Conservation (phyloP, 2,113 vertebrate species). For the Phalacrocorax pelagicus region DNA sequence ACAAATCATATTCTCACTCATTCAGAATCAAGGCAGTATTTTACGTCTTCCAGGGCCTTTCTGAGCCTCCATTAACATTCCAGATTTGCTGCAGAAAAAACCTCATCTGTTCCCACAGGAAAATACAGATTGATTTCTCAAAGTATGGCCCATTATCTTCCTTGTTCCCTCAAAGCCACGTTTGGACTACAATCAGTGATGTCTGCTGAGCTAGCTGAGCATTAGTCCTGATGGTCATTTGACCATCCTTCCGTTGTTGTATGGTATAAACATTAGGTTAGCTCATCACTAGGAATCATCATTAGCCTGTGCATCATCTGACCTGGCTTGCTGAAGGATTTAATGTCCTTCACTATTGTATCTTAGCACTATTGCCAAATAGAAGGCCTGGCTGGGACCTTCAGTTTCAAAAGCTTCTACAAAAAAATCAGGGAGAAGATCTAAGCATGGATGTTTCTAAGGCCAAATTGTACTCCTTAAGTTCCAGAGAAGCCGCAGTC, state of each 20-base stretch:
- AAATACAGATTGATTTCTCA: constrained; percentile 15
- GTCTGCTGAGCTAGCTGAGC: not conserved
- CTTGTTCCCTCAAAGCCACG: not conserved
- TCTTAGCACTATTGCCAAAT: not conserved
- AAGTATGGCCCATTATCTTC: not conserved
- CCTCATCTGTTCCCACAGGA: not conserved
- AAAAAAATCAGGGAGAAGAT: not conserved
- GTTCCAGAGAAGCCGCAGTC: not conserved
- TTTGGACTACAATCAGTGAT: not conserved
- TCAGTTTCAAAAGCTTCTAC: not conserved
- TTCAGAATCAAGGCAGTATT: constrained; percentile 18
- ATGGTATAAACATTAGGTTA: not conserved
- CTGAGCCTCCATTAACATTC: not conserved
- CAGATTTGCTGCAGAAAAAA: not conserved
- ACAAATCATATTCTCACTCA: not conserved
- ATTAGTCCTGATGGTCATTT: not conserved
- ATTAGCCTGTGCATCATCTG: not conserved
- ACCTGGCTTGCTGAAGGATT: not conserved
- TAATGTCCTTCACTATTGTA: not conserved
- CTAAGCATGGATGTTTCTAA: not conserved
- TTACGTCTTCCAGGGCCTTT: not conserved
- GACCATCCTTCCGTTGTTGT: not conserved
- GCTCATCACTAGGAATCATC: not conserved
- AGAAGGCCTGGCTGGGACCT: not conserved
- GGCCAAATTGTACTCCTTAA: not conserved